Evolutionary conservation across 2,113 vertebrate species (phyloP), one percentile per base, ranked within the genome.

Genomic region (Pholis gunnellus): DNA sequence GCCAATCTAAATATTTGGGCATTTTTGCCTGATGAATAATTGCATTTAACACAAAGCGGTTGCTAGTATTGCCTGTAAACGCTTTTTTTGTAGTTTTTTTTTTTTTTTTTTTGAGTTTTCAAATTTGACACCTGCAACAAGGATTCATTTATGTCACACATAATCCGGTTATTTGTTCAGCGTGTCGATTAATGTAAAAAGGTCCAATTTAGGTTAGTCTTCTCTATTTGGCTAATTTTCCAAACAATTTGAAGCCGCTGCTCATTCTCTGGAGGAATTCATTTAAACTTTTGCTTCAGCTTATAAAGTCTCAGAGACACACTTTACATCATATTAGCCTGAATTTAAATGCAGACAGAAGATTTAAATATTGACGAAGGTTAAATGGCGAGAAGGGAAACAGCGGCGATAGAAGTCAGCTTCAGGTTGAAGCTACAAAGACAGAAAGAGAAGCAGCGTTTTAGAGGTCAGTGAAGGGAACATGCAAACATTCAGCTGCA

Each of bases 391-490:
- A 63, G 69, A 56, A 60, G 67, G n/a, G 29, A 13, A 14, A 18
- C 5, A 1, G 22, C 5, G 70, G 18, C 4, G 83, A 83, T 72
- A 81, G 69, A 1, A 68, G 36, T 3, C 1, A 4, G 14, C 77
- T 34, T 75, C 25, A 2, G 79, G 66, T 81, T 18, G 63, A 9
- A 70, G 68, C 61, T 18, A 0, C 38, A n/a, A 0, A 2, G 36
- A 56, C 1, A 73, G 36, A 80, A 15, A 11, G 5, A 50, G 67
- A 6, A 27, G 77, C 3, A 2, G 56, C 18, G 46, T 64, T 77
- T 73, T 22, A 72, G 63, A 87, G 87, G 81, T 87, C 71, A 68
- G 44, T 27, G 82, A 84, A 40, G 75, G 78, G 70, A 9, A 69
- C 46, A 78, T 29, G 71, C 78, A 78, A 85, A 88, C 82, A 78